A percentile compares a stretch with the other conserved stretches of the same genome.
phyloP scores from a whole-genome alignment of 2,113 vertebrate species.

The Mustelus asterias region DNA sequence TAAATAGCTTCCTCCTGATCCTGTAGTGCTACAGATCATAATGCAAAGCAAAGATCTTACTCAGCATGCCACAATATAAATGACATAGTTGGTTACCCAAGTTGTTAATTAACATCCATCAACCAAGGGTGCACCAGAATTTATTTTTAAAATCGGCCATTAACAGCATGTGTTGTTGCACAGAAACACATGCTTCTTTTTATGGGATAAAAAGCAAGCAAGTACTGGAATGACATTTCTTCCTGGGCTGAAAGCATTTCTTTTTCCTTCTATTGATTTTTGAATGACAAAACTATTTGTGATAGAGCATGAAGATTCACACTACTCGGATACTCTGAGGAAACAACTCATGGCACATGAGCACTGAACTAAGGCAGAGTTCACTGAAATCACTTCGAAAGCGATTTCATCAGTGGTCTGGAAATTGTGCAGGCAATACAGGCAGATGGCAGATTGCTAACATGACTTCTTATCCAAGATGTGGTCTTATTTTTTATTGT shows the following conservation, averaged over 20 bases:
- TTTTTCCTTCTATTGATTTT: neutral
- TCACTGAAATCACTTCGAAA: neutral
- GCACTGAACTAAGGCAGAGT: neutral
- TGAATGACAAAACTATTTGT: slow-evolving; percentile 1
- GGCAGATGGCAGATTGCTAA: neutral
- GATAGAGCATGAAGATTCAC: neutral
- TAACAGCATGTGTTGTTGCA: neutral
- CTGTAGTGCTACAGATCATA: neutral
- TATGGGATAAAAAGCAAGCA: neutral
- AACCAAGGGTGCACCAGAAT: neutral
- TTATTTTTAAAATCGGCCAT: neutral
- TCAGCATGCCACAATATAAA: no score
- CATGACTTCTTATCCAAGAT: neutral
- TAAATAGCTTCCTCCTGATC: neutral
- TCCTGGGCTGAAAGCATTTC: neutral
- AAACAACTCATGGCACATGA: neutral
- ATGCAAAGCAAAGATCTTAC: neutral
- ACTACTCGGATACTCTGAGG: neutral
- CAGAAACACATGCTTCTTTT: neutral
- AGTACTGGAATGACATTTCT: neutral
- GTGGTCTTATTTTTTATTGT: neutral
- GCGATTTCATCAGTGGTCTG: neutral
- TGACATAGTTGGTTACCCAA: neutral
- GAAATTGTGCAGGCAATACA: neutral
- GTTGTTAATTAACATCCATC: neutral